phyloP scores from a whole-genome alignment of 2,888 invertebrate genomes.

The Lacanobia oleracea region DNA sequence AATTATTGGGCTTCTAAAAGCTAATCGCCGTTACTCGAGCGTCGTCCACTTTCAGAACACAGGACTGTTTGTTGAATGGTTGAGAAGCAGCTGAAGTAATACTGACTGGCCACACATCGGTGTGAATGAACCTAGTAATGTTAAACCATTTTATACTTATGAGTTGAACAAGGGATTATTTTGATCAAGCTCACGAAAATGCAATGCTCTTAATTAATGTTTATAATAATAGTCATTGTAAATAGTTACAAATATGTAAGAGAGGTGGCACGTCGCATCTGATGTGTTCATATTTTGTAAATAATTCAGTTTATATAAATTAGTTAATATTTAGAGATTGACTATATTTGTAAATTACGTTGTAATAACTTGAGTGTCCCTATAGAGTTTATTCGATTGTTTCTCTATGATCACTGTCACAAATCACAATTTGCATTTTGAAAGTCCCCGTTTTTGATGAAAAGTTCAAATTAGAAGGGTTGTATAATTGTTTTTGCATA shows the following conservation, averaged over 20 bases:
- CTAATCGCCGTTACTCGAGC: conserved; percentile 67
- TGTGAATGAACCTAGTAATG: conserved; percentile 69
- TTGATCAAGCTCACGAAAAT: conserved; percentile 88
- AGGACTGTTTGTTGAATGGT: conserved; percentile 75
- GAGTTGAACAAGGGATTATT: conserved; percentile 86
- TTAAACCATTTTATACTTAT: conserved; percentile 70
- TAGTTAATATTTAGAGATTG: conserved; percentile 87
- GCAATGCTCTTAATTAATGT: conserved; percentile 89
- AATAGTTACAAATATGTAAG: conserved; percentile 87
- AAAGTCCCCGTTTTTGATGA: conserved; percentile 76
- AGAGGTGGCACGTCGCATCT: conserved; percentile 80
- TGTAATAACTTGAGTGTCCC: conserved; percentile 88
- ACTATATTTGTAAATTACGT: conserved; percentile 89
- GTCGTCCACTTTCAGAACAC: conserved; percentile 66
- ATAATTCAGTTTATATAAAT: conserved; percentile 87
- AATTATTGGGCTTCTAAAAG: conserved; percentile 77
- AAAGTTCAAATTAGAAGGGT: conserved; percentile 83
- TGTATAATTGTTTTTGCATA: conserved; percentile 84
- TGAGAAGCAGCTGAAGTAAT: conserved; percentile 65
- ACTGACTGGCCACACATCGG: conserved; percentile 73
- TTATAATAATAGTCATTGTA: conserved; percentile 88
- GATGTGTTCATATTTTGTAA: conserved; percentile 88
- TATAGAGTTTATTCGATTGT: conserved; percentile 84
- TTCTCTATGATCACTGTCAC: conserved; percentile 87
- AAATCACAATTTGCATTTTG: conserved; percentile 88